A percentile compares a stretch with the other conserved stretches of the same genome.
Evolutionary conservation across 1,140 invertebrate species (phyloP).

Genomic region (Tribolium madens): DNA sequence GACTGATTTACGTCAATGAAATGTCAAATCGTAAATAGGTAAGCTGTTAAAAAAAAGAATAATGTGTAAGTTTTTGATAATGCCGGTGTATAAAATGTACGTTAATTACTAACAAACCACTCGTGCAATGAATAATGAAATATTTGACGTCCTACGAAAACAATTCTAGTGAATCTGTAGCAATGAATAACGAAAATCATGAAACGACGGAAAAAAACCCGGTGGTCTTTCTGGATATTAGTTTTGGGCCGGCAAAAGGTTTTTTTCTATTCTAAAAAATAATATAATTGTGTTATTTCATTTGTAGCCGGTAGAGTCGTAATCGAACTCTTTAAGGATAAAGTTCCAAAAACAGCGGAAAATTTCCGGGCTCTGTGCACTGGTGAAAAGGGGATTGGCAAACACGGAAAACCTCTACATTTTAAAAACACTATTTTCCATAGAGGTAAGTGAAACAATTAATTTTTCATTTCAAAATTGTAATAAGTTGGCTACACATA

Average conservation of each 20-base stretch:
- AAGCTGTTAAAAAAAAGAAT: too few species aligned
- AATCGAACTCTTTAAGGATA: conserved; percentile 85
- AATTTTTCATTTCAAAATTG: too few species aligned
- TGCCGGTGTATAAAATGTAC: too few species aligned
- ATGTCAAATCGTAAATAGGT: too few species aligned
- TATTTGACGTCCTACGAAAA: too few species aligned
- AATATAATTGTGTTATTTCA: conserved; percentile 52
- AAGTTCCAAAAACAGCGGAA: conserved; percentile 90
- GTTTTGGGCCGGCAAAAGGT: conserved; percentile 58
- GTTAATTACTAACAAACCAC: too few species aligned
- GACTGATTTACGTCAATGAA: too few species aligned
- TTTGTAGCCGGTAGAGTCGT: conserved; percentile 81
- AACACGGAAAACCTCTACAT: conserved; percentile 77
- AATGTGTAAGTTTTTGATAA: too few species aligned
- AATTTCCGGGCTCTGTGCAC: conserved; percentile 93
- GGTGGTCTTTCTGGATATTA: conserved; percentile 57
- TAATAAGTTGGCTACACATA: neutral
- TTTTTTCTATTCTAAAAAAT: conserved; percentile 46
- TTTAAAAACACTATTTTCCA: conserved; percentile 83
- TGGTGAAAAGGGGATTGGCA: conserved; percentile 82
- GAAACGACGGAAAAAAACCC: conserved; percentile 1
- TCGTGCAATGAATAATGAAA: too few species aligned
- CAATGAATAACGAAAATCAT: conserved; percentile 11
- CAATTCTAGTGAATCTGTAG: too few species aligned
- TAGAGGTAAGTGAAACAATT: conserved; percentile 75